Percentiles rank a stretch among this genome's conserved stretches.
These are phyloP conservation scores for Microcebus griseorufus DNA, from an alignment of 2,113 vertebrate species.

Conservation along the genomic window DNA sequence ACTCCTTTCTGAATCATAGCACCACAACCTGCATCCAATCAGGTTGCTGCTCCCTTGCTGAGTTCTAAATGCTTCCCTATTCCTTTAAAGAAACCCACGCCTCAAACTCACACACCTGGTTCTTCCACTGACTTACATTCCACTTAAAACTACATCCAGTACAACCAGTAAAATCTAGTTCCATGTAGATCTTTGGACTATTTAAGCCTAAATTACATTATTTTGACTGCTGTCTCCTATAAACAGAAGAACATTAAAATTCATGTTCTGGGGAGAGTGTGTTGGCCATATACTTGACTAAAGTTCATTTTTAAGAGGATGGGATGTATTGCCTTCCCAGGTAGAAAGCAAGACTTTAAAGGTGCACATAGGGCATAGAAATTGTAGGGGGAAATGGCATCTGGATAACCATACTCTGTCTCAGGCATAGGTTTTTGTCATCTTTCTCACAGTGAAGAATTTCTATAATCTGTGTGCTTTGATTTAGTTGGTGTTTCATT, in stretches of 20 bases:
- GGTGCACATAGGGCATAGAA: background rate
- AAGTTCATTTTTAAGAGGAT: background rate
- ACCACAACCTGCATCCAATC: background rate
- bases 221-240: background rate
- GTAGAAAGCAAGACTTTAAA: background rate
- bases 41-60: background rate
- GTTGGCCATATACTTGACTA: background rate
- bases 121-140: background rate
- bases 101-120: background rate
- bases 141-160: background rate
- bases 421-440: background rate
- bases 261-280: background rate
- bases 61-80: background rate
- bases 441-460: background rate
- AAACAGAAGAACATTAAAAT: background rate
- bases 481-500: background rate
- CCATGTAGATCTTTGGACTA: background rate
- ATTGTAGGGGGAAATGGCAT: background rate
- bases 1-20: background rate
- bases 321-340: background rate
- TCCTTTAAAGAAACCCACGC: background rate
- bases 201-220: background rate
- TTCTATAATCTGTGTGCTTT: background rate
- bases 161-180: constrained; percentile 19
- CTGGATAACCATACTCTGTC: background rate